A percentile compares a stretch with the other conserved stretches of the same genome.
Conservation (phyloP, 2,797 vertebrate genomes). For the Smutsia gigantea region DNA sequence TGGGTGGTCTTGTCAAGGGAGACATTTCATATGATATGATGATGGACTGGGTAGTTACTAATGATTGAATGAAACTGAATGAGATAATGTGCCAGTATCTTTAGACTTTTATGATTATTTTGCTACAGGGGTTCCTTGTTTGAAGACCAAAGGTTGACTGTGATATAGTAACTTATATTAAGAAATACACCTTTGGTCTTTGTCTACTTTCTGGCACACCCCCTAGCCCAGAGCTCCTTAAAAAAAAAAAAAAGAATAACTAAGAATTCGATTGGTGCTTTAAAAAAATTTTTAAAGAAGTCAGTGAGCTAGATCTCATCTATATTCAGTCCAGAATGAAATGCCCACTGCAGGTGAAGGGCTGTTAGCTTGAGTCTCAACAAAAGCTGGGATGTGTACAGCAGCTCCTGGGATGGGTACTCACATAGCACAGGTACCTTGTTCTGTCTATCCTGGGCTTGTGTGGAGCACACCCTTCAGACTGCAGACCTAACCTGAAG, state of each 20-base stretch:
- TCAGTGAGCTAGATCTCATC: not conserved
- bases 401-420: not conserved
- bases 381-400: not conserved
- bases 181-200: not conserved
- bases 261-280: not conserved
- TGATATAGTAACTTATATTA: not conserved
- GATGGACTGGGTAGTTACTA: not conserved
- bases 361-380: not conserved
- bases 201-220: not conserved
- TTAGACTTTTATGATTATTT: not conserved
- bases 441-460: not conserved
- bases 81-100: not conserved
- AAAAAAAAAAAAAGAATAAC: not conserved
- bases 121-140: not conserved
- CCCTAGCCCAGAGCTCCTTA: not conserved
- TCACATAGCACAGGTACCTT: accelerated
- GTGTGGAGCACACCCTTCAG: not conserved
- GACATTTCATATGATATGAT: not conserved
- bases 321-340: not conserved
- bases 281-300: not conserved
- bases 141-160: not conserved
- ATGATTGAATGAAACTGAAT: not conserved
- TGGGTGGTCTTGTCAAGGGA: not conserved
- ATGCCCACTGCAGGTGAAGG: not conserved
- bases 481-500: not conserved